These are phyloP conservation scores for Hyles euphorbiae DNA, from an alignment of 1,140 invertebrate species.

Conservation along the genomic window DNA sequence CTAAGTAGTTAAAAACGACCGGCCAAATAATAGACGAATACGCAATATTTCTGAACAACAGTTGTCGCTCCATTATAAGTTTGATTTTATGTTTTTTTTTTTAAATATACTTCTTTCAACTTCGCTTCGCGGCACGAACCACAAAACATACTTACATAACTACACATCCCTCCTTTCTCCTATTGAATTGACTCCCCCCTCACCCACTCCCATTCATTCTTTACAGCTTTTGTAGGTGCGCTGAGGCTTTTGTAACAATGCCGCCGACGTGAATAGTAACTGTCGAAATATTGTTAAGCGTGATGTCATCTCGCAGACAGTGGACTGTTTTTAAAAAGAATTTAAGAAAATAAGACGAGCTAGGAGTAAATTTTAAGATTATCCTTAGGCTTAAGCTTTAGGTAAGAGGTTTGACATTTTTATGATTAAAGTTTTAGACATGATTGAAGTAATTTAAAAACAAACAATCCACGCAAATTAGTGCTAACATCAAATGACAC, in stretches of 20 bases:
- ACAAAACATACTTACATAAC: conserved; percentile 62
- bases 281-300: conserved; percentile 67
- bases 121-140: conserved; percentile 44
- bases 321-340: conserved; percentile 12
- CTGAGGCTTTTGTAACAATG: conserved; percentile 64
- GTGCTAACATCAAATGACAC: too few relatives aligned
- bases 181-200: conserved; percentile 60
- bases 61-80: not conserved
- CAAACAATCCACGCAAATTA: too few relatives aligned
- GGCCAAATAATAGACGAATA: too few relatives aligned
- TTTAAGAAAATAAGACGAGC: not conserved
- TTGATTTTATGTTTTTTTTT: conserved; percentile 2
- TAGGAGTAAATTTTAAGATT: not conserved
- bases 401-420: too few relatives aligned
- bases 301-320: conserved; percentile 45
- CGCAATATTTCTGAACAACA: too few relatives aligned
- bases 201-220: conserved; percentile 66
- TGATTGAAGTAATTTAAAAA: too few relatives aligned
- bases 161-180: conserved; percentile 63
- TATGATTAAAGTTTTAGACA: too few relatives aligned
- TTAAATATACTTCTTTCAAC: conserved; percentile 23
- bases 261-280: conserved; percentile 55
- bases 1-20: too few relatives aligned
- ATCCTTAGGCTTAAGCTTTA: not conserved
- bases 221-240: conserved; percentile 65